Conservation (phyloP, 2,113 vertebrate species). For the Pygoscelis antarcticus region DNA sequence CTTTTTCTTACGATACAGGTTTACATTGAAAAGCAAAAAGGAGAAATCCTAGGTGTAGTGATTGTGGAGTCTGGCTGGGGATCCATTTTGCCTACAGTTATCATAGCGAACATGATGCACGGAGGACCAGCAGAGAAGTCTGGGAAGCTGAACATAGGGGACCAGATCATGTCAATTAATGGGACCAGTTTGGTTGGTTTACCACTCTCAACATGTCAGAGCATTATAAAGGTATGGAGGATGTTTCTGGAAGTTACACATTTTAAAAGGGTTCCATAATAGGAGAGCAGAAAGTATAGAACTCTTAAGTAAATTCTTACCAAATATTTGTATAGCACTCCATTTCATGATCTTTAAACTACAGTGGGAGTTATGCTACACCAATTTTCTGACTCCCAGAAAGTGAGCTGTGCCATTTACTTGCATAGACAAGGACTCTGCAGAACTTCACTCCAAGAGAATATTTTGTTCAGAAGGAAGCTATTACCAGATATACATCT, state of each 20-base stretch:
- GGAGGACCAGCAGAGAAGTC: slow-evolving; percentile 94
- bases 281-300: neutral
- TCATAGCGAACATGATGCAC: slow-evolving; percentile 99
- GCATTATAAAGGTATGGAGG: slow-evolving; percentile 92
- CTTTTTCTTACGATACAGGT: slow-evolving; percentile 75
- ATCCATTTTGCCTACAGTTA: slow-evolving; percentile 96
- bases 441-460: neutral
- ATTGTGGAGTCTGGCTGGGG: slow-evolving; percentile 99
- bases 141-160: slow-evolving; percentile 92
- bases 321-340: neutral
- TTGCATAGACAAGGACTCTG: neutral
- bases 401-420: neutral
- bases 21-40: slow-evolving; percentile 94
- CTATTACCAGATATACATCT: neutral
- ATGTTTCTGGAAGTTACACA: neutral
- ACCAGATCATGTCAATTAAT: slow-evolving; percentile 98
- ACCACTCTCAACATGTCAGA: slow-evolving; percentile 98
- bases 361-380: neutral
- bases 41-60: slow-evolving; percentile 94
- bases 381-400: neutral
- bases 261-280: neutral
- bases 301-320: neutral
- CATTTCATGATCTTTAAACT: neutral
- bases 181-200: slow-evolving; percentile 96
- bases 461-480: neutral